Evolutionary conservation across 2,888 invertebrate genomes (phyloP), one percentile per base, ranked within the genome.

Genomic region (Smittia aterrima): DNA sequence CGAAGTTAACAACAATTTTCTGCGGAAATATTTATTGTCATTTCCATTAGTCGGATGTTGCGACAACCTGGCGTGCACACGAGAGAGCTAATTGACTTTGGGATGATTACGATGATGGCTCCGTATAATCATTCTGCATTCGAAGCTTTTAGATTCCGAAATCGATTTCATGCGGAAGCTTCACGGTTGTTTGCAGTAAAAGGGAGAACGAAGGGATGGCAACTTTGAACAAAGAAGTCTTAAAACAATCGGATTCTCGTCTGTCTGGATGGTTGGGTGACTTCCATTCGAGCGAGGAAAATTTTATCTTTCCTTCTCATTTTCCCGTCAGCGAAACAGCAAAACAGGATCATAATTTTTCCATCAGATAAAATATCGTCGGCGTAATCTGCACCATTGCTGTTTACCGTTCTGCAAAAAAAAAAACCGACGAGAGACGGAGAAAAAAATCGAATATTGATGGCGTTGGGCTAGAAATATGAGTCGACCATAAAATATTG

Each of bases 291-390:
- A 25, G 25, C 64, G 27, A 9, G 64, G 27, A 27, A 64, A 64
- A 64, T n/a, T 58, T 22, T 58, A 3, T 38, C 47, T 47, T 47
- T 16, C 47, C 4, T 47, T 16, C 38, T 4, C 47, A n/a, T 47
- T 47, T 13, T 47, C 47, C 47, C 4, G 58, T 16, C 64, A 58
- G 58, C 58, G 24, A n/a, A 24, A 64, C 25, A 13, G 11, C 22
- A 27, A 54, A 53, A 32, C 27, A 20, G 32, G 24, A 68, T 47
- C 68, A 68, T 68, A 47, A 67, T 68, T 47, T 47, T 67, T 68
- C 24, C 16, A 47, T 24, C n/a, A 24, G 22, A 70, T 54, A 16
- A 53, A 27, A 70, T 53, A 53, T 70, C 24, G 47, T 70, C 53
- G 41, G 53, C 54, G 53, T 53, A 70, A 70, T 70, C 70, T 53